Conservation (phyloP, 2,888 invertebrate species). For the Leptinotarsa haldemani region DNA sequence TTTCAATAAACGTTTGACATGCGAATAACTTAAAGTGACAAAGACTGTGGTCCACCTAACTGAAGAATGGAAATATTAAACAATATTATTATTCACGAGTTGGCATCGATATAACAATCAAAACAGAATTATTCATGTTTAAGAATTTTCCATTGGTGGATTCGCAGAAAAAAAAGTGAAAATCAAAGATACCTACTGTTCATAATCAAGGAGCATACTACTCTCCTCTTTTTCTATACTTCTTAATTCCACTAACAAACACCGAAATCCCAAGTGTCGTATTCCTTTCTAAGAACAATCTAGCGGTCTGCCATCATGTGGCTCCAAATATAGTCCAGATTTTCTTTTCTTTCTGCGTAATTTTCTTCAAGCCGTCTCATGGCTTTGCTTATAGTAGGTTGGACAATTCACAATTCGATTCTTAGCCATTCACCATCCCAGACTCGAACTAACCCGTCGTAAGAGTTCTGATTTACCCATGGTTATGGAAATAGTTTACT, state of each 20-base stretch:
- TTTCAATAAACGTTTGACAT: too few species aligned
- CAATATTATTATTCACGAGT: too few species aligned
- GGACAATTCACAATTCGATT: slow-evolving; percentile 19
- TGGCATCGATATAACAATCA: too few species aligned
- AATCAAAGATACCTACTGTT: too few species aligned
- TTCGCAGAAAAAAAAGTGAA: too few species aligned
- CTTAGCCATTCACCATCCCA: neutral
- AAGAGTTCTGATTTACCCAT: slow-evolving; percentile 8
- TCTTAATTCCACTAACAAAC: slow-evolving; percentile 4
- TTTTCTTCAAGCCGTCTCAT: neutral
- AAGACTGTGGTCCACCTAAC: too few species aligned
- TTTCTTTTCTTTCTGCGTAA: slow-evolving; percentile 7
- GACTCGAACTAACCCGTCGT: slow-evolving; percentile 9
- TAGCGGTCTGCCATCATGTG: slow-evolving; percentile 3
- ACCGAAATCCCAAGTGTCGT: slow-evolving; percentile 17
- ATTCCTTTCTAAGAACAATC: slow-evolving; percentile 27
- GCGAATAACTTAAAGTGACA: too few species aligned
- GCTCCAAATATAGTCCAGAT: slow-evolving; percentile 16
- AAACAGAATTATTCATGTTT: too few species aligned
- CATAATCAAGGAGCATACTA: too few species aligned
- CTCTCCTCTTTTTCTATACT: slow-evolving; percentile 5
- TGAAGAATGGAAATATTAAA: too few species aligned
- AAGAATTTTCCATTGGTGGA: too few species aligned
- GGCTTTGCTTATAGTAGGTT: neutral
- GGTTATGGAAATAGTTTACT: slow-evolving; percentile 25